Base-by-base conservation (phyloP, 2,113 vertebrate genomes). In the Australoheros scitulus region DNA sequence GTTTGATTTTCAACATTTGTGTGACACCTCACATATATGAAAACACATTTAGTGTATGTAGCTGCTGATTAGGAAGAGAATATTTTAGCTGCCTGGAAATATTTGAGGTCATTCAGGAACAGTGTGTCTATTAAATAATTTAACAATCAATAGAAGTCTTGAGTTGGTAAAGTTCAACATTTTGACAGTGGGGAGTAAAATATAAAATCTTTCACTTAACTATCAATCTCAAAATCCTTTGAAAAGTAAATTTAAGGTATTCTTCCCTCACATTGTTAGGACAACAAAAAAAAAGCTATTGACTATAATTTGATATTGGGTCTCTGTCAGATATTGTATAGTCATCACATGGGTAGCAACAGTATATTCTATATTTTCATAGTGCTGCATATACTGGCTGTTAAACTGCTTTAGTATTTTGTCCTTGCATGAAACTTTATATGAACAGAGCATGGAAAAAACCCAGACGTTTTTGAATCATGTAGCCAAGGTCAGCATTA, bases 401-500 rank as follows among this genome's bases (percentile, higher is more conserved):
- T 65, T 32, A 22, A 50, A 52, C 36, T 22, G 6, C 15, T 55
- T 70, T 43, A 22, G 10, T 55, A 47, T 41, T 43, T 74, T 5
- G 5, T 64, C 56, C 59, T 86, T 70, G 7, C 22, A 6, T 52
- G 34, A 77, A 74, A 79, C 59, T 22, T 83, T 32, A 41, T 26
- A 52, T 38, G 56, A 82, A n/a, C 6, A 32, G 17, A 70, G 13
- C 13, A 18, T 75, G 15, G 41, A 18, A 57, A 74, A 58, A 26
- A 50, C 65, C 2, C 26, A 65, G n/a, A 59, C 24, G 13, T 61
- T 61, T 85, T 70, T 76, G 15, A 77, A 72, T 26, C 13, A 2
- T 70, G 58, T 55, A 22, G 34, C 41, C 56, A 83, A 80, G 72
- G 60, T 77, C 41, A 32, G 57, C 14, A 34, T 56, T 83, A 17